These are phyloP conservation scores for Tapirus terrestris DNA, from an alignment of 2,113 vertebrate species.

Conservation along the genomic window DNA sequence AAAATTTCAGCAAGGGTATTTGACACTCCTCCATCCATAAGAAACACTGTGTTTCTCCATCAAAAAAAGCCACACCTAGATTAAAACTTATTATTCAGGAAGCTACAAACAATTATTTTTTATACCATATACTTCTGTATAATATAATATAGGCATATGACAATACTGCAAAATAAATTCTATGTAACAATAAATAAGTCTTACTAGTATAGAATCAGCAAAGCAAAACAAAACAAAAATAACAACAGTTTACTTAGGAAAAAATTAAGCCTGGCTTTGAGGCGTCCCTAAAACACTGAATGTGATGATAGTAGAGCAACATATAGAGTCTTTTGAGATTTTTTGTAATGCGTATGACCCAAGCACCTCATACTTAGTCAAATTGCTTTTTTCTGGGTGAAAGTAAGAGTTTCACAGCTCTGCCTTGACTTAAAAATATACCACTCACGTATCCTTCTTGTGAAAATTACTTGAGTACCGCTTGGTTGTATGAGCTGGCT, in stretches of 20 bases:
- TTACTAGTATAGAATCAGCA: neutral
- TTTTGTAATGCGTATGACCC: neutral
- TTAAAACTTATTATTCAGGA: neutral
- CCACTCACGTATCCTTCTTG: neutral
- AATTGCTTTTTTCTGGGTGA: neutral
- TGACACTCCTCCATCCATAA: neutral
- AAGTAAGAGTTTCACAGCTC: neutral
- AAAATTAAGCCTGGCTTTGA: neutral
- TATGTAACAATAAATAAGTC: neutral
- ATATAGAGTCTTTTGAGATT: neutral
- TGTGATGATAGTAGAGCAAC: neutral
- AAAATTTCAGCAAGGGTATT: neutral
- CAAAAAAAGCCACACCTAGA: neutral
- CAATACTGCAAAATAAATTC: neutral
- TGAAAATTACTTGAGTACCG: neutral
- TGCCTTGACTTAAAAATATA: neutral
- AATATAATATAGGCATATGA: neutral
- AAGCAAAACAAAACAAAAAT: neutral
- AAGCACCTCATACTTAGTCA: neutral
- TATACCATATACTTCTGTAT: neutral
- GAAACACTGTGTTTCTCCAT: neutral
- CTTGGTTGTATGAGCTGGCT: neutral
- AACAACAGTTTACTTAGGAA: neutral
- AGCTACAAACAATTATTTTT: neutral
- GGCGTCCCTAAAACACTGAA: neutral